Evolutionary conservation across 2,888 invertebrate species (phyloP).

Genomic region (Polydesmus complanatus): DNA sequence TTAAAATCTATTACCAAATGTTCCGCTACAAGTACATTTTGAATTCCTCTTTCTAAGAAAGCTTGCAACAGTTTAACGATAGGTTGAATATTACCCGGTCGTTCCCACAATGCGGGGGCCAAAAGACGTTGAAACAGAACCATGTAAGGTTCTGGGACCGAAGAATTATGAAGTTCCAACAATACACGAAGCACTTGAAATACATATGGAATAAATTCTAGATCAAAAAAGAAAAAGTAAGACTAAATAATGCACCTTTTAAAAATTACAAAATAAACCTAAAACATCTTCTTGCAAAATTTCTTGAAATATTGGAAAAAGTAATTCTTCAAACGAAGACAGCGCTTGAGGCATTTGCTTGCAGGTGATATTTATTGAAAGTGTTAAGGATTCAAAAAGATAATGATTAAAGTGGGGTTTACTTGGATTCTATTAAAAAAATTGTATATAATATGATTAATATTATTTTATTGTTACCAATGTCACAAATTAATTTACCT

Average conservation of each 20-base stretch:
- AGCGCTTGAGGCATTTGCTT: conserved; percentile 56
- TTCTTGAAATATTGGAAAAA: conserved; percentile 90
- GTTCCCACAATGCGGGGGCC: conserved; percentile 82
- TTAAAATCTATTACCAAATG: conserved; percentile 47
- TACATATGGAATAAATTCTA: conserved; percentile 95
- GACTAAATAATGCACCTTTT: conserved; percentile 25
- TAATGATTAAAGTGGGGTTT: conserved; percentile 96
- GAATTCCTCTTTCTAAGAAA: conserved; percentile 57
- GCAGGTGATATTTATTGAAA: conserved; percentile 58
- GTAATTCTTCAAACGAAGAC: conserved; percentile 70
- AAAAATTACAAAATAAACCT: conserved; percentile 42
- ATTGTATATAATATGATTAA: background rate
- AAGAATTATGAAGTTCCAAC: conserved; percentile 45
- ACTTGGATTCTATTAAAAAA: conserved; percentile 18
- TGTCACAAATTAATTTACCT: conserved; percentile 27
- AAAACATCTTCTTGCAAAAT: conserved; percentile 87
- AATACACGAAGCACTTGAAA: conserved; percentile 91
- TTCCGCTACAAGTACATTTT: conserved; percentile 51
- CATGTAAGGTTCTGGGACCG: conserved; percentile 68
- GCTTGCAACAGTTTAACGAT: conserved; percentile 81
- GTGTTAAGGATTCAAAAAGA: conserved; percentile 84
- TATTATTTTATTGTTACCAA: no score
- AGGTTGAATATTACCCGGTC: conserved; percentile 83
- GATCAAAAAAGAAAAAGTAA: conserved; percentile 21
- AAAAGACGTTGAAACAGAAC: conserved; percentile 78